Evolutionary conservation across 2,888 invertebrate genomes (phyloP).

Genomic region (Apodemia duryi): DNA sequence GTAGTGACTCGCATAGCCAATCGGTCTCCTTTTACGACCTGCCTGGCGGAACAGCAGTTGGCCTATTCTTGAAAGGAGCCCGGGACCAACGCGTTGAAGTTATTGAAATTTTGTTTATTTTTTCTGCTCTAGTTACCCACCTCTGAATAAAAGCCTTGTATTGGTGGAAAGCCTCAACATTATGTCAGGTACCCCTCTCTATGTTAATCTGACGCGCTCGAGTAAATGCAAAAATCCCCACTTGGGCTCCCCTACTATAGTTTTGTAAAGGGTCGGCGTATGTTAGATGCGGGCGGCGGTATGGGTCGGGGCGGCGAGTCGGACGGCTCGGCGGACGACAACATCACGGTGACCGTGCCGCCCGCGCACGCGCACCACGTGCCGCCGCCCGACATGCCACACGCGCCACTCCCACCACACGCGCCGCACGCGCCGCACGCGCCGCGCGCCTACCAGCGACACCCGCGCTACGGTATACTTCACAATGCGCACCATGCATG

Average conservation of each 20-base stretch:
- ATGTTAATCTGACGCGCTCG: too few species aligned
- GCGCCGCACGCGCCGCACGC: conserved; percentile 27
- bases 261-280: conserved; percentile 18
- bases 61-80: too few species aligned
- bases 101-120: too few species aligned
- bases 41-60: too few species aligned
- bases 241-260: background rate
- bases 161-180: too few species aligned
- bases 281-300: conserved; percentile 33
- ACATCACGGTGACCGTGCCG: conserved; percentile 80
- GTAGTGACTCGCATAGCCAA: too few species aligned
- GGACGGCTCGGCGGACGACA: conserved; percentile 78
- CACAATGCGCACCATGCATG: conserved; percentile 8
- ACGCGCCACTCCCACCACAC: conserved; percentile 29
- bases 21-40: too few species aligned
- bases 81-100: too few species aligned
- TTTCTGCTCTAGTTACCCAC: too few species aligned
- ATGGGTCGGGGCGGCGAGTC: conserved; percentile 55
- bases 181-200: too few species aligned
- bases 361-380: conserved; percentile 42
- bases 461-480: conserved; percentile 23
- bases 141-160: too few species aligned
- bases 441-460: conserved; percentile 26
- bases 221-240: too few species aligned
- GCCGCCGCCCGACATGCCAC: conserved; percentile 25